Evolutionary conservation across 2,113 vertebrate species (phyloP).

Genomic region (Saccopteryx leptura): DNA sequence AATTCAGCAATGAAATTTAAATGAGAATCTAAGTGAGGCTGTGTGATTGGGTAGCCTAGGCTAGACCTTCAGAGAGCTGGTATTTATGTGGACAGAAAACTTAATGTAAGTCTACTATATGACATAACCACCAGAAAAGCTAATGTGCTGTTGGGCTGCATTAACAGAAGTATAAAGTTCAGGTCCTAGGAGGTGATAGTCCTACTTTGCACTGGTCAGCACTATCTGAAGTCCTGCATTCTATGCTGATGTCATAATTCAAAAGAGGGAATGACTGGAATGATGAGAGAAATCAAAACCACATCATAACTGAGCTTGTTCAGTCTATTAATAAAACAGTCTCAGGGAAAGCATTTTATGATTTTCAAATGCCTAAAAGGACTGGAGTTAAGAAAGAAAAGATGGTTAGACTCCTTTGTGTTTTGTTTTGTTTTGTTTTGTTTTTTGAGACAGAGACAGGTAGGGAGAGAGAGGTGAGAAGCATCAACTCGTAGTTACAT

Average conservation of each 20-base stretch:
- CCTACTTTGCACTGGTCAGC: background rate
- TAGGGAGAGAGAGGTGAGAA: no score
- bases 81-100: conserved; percentile 17
- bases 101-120: background rate
- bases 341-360: background rate
- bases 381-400: background rate
- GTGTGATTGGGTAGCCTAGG: conserved; percentile 17
- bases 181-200: background rate
- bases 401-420: background rate
- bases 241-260: conserved; percentile 24
- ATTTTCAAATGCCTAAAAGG: conserved; percentile 54
- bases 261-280: conserved; percentile 13
- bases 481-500: no score
- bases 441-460: no score
- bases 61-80: conserved; percentile 1
- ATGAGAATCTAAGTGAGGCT: conserved; percentile 1
- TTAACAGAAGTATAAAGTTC: background rate
- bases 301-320: conserved; percentile 14
- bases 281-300: conserved; percentile 45
- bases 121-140: background rate
- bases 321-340: background rate
- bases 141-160: background rate
- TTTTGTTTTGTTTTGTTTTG: no score
- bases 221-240: conserved; percentile 16
- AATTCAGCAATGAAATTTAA: conserved; percentile 54